Evolutionary conservation across 2,888 invertebrate species (phyloP), one percentile per base, ranked within the genome.

Genomic region (Heliconius hortense): DNA sequence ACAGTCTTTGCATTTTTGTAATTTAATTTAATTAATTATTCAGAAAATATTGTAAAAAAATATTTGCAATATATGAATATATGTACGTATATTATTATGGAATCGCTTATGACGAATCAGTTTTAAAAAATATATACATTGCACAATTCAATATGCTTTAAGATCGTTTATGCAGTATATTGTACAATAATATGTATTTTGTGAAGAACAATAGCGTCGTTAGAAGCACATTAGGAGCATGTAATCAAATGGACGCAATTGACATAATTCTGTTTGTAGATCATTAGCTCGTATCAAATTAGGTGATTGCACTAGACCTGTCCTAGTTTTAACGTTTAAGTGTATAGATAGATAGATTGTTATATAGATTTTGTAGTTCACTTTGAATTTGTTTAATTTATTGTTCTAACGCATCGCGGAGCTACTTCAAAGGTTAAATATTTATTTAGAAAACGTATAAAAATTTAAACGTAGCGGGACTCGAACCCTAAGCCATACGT

Each of bases 251-350:
- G 73, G 48, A 76, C 59, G 68, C 72, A 77, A 79, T 74, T 79
- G 74, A 76, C 78, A 75, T 75, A 74, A 77, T 77, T 75, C 43
- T 78, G 72, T 73, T 77, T 76, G 76, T 72, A 64, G 68, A 69
- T 75, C 67, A 78, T 79, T 79, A 78, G 70, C 72, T 70, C 73
- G 73, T 81, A 81, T 78, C 78, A 73, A 79, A 79, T 79, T 80
- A 73, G 79, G 79, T 75, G 76, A 79, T 63, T 76, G 77, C 64
- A 75, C 74, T 71, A 74, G 71, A 71, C 59, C 71, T 62, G 71
- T 21, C 71, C 71, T 71, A 60, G 60, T 43, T 71, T 71, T 71
- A 26, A 21, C 13, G 21, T 60, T 71, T 71, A 28, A 62, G 60
- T 71, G 53, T 24, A 31, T n/a, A n/a, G n/a, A n/a, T n/a, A n/a